phyloP scores from a whole-genome alignment of 1,140 invertebrate species.

The Bombus polaris region DNA sequence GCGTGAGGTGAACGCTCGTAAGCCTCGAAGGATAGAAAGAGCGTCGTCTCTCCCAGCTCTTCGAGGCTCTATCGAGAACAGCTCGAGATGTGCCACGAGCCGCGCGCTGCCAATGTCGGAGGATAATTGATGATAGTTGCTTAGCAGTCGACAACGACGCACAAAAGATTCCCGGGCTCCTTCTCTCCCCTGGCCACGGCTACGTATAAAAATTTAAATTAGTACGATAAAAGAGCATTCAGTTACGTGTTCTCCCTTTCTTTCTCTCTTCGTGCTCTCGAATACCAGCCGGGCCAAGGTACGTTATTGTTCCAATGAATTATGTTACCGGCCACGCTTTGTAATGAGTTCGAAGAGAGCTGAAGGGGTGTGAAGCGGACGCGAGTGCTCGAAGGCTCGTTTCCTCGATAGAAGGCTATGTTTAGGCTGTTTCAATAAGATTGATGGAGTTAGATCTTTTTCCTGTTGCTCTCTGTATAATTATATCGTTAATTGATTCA shows the following conservation, averaged over 20 bases:
- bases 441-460: not conserved
- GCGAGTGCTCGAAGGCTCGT: not conserved
- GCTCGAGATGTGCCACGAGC: not conserved
- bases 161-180: slow-evolving; percentile 33
- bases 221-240: slow-evolving; percentile 38
- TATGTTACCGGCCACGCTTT: slow-evolving; percentile 12
- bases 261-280: not conserved
- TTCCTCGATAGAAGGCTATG: not conserved
- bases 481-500: not conserved
- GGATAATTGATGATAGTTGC: slow-evolving; percentile 52
- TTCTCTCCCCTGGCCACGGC: not conserved
- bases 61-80: not conserved
- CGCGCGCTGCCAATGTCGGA: slow-evolving; percentile 14
- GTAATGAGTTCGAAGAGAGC: not conserved
- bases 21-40: slow-evolving; percentile 17
- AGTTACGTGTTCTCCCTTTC: not conserved
- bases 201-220: slow-evolving; percentile 35
- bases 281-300: not conserved
- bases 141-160: slow-evolving; percentile 29
- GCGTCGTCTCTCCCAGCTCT: not conserved
- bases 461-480: not conserved
- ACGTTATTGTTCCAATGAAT: slow-evolving; percentile 44
- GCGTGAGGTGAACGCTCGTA: slow-evolving; percentile 35
- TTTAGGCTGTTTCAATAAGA: not conserved
- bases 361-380: not conserved